phyloP scores from a whole-genome alignment of 2,888 invertebrate genomes.

The Drosophila acutilabella region DNA sequence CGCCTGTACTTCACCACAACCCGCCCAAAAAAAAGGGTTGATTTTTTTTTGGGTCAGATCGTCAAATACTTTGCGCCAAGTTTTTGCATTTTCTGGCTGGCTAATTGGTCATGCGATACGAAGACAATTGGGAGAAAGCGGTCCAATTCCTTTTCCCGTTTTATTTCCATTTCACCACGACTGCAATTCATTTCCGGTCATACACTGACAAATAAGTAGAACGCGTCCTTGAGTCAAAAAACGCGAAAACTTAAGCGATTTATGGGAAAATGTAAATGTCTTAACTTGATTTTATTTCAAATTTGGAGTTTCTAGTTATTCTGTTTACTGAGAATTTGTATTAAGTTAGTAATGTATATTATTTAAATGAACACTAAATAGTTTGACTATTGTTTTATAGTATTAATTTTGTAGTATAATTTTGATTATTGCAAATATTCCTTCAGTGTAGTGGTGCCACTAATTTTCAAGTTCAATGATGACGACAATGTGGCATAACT shows the following conservation, averaged over 20 bases:
- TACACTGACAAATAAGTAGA: not conserved
- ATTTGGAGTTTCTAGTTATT: too few relatives aligned
- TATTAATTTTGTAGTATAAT: too few relatives aligned
- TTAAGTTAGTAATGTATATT: too few relatives aligned
- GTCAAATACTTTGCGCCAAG: constrained; percentile 39
- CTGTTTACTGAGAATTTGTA: too few relatives aligned
- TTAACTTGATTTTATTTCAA: too few relatives aligned
- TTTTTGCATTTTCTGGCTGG: constrained; percentile 49
- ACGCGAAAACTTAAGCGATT: not conserved
- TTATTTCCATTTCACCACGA: not conserved
- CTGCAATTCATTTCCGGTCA: constrained; percentile 51
- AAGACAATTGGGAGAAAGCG: constrained; percentile 18
- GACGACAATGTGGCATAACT: constrained; percentile 43
- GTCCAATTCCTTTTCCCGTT: not conserved
- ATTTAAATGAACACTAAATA: too few relatives aligned
- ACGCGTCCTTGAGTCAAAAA: not conserved
- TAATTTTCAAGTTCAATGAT: constrained; percentile 36
- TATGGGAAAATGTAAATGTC: not conserved
- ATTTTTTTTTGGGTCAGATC: constrained; percentile 43
- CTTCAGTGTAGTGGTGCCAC: constrained; percentile 1
- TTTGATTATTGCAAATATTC: too few relatives aligned
- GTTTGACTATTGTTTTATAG: too few relatives aligned
- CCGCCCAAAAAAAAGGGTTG: constrained; percentile 52
- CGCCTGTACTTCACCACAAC: too few relatives aligned
- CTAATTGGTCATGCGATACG: constrained; percentile 75